Percentiles rank a stretch among this genome's conserved stretches.
These are phyloP conservation scores for Herminia tarsipennalis DNA, from an alignment of 2,888 invertebrate genomes.

Conservation along the genomic window DNA sequence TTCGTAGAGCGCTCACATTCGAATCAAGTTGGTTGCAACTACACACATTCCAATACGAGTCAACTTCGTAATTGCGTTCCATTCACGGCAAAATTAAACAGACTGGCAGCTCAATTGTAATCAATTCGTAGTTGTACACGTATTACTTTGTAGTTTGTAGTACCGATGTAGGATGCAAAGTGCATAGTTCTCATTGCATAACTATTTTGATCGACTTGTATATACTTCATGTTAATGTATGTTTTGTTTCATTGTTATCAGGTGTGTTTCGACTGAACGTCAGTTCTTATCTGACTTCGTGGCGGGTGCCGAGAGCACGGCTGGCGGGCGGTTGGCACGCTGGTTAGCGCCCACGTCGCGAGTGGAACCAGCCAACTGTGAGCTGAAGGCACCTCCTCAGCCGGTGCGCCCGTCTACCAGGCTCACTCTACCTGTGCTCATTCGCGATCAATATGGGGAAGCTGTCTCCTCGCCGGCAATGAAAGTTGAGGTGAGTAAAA, in stretches of 20 bases:
- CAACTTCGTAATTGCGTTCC: no score
- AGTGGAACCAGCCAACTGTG: conserved; percentile 95
- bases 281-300: conserved; percentile 97
- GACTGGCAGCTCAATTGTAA: no score
- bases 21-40: no score
- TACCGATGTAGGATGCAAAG: no score
- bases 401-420: conserved; percentile 88
- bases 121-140: no score
- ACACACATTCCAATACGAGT: no score
- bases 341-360: conserved; percentile 98
- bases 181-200: no score
- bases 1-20: no score
- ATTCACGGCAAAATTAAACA: no score
- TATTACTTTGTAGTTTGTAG: no score
- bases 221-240: no score
- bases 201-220: no score
- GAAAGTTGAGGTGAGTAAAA: conserved; percentile 87
- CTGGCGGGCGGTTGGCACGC: conserved; percentile 96
- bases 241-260: conserved; percentile 64
- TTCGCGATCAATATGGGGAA: conserved; percentile 97
- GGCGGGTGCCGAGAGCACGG: conserved; percentile 91
- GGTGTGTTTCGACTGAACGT: conserved; percentile 95
- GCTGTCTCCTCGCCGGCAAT: conserved; percentile 93
- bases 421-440: conserved; percentile 87
- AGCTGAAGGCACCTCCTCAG: conserved; percentile 90